Evolutionary conservation across 1,140 invertebrate genomes (phyloP).

Genomic region (Plodia interpunctella): DNA sequence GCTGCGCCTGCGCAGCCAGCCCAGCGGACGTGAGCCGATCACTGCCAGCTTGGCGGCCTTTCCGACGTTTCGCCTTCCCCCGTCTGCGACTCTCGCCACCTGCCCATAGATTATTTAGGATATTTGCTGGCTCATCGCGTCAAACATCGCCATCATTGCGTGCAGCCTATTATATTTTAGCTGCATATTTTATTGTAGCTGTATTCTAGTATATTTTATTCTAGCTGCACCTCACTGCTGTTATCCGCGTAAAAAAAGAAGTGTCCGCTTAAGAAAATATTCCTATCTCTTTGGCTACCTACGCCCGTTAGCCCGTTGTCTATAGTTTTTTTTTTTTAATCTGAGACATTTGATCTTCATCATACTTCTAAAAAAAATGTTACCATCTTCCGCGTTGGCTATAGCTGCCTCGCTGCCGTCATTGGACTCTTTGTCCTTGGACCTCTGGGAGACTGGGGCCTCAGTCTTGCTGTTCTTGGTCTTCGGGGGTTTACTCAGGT

Average conservation of each 20-base stretch:
- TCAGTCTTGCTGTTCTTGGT: slow-evolving; percentile 45
- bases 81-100: slow-evolving; percentile 60
- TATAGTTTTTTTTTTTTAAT: no score
- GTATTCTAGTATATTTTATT: no score
- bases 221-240: no score
- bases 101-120: slow-evolving; percentile 13
- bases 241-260: no score
- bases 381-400: slow-evolving; percentile 28
- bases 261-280: no score
- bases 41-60: slow-evolving; percentile 59
- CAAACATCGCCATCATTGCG: no score
- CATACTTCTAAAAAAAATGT: neutral
- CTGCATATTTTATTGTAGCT: no score
- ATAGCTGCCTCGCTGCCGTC: slow-evolving; percentile 37
- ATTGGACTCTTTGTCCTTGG: slow-evolving; percentile 54
- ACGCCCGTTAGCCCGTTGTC: no score
- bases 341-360: no score
- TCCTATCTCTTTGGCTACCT: no score
- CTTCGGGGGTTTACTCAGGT: slow-evolving; percentile 50
- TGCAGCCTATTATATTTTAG: no score
- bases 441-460: slow-evolving; percentile 41
- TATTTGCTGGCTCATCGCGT: no score
- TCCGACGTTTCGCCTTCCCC: slow-evolving; percentile 65
- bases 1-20: slow-evolving; percentile 68
- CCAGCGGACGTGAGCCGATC: slow-evolving; percentile 72